Evolutionary conservation across 2,113 vertebrate species (phyloP), one percentile per base, ranked within the genome.

Genomic region (Cephalophus harveyi): DNA sequence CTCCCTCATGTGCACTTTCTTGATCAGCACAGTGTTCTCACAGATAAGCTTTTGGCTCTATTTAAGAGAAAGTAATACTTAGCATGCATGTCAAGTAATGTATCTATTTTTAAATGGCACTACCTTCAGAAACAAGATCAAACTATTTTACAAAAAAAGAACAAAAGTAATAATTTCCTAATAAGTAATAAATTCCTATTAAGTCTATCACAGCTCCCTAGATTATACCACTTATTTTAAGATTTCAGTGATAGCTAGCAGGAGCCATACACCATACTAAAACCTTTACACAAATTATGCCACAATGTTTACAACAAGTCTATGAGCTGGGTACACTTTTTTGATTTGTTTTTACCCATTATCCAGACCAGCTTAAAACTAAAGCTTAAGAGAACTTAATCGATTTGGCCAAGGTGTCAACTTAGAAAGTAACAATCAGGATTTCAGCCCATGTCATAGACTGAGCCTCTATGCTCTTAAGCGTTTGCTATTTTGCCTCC

Each of bases 41-140:
- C 64, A 67, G 19, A 88, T 60, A 71, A 89, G 85, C 19, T 95
- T 94, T 13, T 50, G 67, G 10, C 79, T 97, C 71, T 86, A n/a
- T 28, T 90, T 81, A 88, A 90, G 43, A 87, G 36, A 97, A 95
- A 81, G 40, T n/a, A 93, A 71, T 40, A 87, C 64, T 89, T 59
- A 95, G 40, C 83, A 91, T 59, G 40, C 12, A 43, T 91, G n/a
- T 40, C 62, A 74, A 78, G 27, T 57, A 88, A 91, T n/a, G 64
- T 7, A 84, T 86, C 17, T 59, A 85, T 79, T 30, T 74, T 57
- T 54, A 57, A 91, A 87, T 28, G 3, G 21, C 30, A 93, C 1
- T 85, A n/a, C 27, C 54, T 89, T 96, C 78, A 96, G 40, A 90
- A 95, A 84, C 50, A 79, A 95, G 50, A 92, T 15, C 33, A n/a